These are phyloP conservation scores for Perca schrenkii DNA, from an alignment of 2,113 vertebrate genomes.

Conservation along the genomic window DNA sequence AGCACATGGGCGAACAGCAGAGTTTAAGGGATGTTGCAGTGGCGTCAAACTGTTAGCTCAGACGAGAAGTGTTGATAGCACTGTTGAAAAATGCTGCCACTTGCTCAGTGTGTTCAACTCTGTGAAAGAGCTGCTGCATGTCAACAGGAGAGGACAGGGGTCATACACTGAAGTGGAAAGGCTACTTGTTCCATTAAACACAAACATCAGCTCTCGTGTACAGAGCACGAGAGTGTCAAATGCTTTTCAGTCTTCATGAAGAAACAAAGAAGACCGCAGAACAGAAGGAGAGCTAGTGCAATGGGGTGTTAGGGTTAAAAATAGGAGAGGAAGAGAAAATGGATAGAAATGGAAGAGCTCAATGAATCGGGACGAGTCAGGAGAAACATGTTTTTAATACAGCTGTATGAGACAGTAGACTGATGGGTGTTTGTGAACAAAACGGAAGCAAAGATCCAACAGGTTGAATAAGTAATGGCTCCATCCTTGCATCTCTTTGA, in stretches of 20 bases:
- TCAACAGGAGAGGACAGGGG: slow-evolving; percentile 21
- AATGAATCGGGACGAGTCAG: neutral
- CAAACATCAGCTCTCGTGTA: neutral
- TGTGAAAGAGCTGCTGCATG: slow-evolving; percentile 13
- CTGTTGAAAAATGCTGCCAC: slow-evolving; percentile 10
- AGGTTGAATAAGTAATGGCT: slow-evolving; percentile 3
- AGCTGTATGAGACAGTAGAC: neutral
- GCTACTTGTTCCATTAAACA: neutral
- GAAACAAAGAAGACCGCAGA: neutral
- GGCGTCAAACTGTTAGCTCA: neutral
- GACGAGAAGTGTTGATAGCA: neutral
- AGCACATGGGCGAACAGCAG: too few species aligned
- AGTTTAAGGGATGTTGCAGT: neutral
- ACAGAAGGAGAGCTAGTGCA: neutral
- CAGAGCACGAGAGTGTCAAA: neutral
- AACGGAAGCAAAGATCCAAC: slow-evolving; percentile 8
- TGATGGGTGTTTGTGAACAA: neutral
- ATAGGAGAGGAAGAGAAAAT: neutral
- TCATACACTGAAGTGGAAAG: neutral
- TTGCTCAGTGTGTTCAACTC: neutral
- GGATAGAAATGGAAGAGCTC: neutral
- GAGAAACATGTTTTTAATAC: neutral
- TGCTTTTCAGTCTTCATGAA: neutral
- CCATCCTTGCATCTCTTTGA: slow-evolving; percentile 1
- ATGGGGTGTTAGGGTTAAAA: neutral